A percentile compares a stretch with the other conserved stretches of the same genome.
These are phyloP conservation scores for Ernsta delagoae DNA, from an alignment of 2,888 invertebrate species.

Conservation along the genomic window DNA sequence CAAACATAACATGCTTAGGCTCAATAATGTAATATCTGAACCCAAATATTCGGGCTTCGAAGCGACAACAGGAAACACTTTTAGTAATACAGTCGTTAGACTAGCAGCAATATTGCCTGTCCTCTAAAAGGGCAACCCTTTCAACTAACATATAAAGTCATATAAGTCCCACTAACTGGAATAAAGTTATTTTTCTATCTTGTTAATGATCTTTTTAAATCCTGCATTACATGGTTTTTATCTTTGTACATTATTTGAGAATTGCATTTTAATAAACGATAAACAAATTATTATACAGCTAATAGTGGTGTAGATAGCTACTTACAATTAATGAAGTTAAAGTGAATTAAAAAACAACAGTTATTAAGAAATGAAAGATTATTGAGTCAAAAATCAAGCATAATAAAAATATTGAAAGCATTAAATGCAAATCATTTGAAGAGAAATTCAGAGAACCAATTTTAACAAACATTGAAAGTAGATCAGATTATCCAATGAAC, in stretches of 20 bases:
- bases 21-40: conserved; percentile 13
- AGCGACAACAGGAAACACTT: conserved; percentile 5
- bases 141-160: background rate
- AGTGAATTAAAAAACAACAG: background rate
- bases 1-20: conserved; percentile 6
- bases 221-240: too few species aligned
- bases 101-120: conserved; percentile 7
- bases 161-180: too few species aligned
- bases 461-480: background rate
- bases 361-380: background rate
- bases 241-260: too few species aligned
- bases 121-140: conserved; percentile 5
- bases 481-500: background rate
- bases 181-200: too few species aligned
- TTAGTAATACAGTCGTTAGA: conserved; percentile 12
- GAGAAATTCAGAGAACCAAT: background rate
- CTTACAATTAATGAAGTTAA: too few species aligned
- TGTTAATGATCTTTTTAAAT: too few species aligned
- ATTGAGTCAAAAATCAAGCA: too few species aligned
- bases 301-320: too few species aligned
- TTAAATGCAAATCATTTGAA: background rate
- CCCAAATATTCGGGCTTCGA: conserved; percentile 11
- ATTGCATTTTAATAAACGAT: too few species aligned
- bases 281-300: too few species aligned
- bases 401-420: background rate